These are phyloP conservation scores for Lydus trimaculatus DNA, from an alignment of 2,888 invertebrate genomes.

Conservation along the genomic window DNA sequence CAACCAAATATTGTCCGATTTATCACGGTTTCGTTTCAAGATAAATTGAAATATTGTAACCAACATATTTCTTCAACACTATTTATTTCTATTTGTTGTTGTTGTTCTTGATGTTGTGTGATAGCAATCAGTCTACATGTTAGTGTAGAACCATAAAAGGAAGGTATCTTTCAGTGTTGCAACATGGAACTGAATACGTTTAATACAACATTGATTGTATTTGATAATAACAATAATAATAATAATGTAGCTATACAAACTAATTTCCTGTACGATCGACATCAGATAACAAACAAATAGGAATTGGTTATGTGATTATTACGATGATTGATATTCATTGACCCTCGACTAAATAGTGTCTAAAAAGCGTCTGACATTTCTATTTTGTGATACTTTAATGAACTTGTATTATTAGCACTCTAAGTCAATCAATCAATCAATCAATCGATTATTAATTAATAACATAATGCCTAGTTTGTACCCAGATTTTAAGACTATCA, in stretches of 20 bases:
- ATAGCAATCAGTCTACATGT: not conserved
- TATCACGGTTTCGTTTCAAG: not conserved
- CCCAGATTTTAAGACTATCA: not conserved
- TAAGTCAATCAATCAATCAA: not conserved
- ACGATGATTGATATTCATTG: not conserved
- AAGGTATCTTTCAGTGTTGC: not conserved
- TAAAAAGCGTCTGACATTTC: not conserved
- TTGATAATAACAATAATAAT: not conserved
- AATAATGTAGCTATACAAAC: not conserved
- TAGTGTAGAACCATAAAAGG: not conserved
- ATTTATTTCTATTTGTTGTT: not conserved
- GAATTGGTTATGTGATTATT: not conserved
- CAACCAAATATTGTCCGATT: not conserved
- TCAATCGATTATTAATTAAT: not conserved
- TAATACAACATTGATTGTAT: not conserved
- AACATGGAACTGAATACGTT: not conserved
- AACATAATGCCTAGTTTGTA: not conserved
- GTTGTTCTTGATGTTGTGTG: not conserved
- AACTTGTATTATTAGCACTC: not conserved
- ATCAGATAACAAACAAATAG: not conserved
- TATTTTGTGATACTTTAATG: not conserved
- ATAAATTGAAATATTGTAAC: not conserved
- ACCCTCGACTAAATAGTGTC: not conserved
- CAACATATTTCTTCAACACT: not conserved
- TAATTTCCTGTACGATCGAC: constrained; percentile 1